Conservation (phyloP, 2,797 vertebrate genomes). For the Etheostoma nigrum region DNA sequence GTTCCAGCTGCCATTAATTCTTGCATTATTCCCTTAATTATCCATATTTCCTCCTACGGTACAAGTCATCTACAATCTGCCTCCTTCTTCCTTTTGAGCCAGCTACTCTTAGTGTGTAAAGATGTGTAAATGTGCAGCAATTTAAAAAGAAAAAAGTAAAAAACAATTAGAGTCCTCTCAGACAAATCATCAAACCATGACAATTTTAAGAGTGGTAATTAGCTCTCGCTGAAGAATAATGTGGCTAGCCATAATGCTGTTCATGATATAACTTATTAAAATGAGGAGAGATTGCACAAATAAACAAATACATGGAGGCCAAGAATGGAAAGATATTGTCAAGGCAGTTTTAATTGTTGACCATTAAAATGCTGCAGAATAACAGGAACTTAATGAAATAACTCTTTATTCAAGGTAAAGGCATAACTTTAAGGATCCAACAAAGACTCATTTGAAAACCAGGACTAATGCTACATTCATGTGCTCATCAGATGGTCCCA, state of each 20-base stretch:
- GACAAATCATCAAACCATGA: constrained; percentile 59
- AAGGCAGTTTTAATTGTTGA: too few relatives aligned
- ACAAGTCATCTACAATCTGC: constrained; percentile 51
- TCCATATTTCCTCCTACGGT: constrained; percentile 46
- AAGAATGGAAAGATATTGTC: constrained; percentile 18
- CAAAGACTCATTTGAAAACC: too few relatives aligned
- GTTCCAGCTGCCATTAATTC: constrained; percentile 42
- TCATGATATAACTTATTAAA: constrained; percentile 51
- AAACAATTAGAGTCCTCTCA: constrained; percentile 73
- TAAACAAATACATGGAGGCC: constrained; percentile 38
- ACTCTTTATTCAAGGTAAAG: too few relatives aligned
- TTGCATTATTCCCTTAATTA: constrained; percentile 62
- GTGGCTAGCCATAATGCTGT: constrained; percentile 41
- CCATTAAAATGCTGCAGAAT: constrained; percentile 3
- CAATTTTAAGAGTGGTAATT: constrained; percentile 67
- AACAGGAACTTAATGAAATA: too few relatives aligned
- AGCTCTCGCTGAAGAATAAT: constrained; percentile 53
- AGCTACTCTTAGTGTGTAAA: constrained; percentile 49
- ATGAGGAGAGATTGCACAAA: constrained; percentile 24
- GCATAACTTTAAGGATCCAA: too few relatives aligned
- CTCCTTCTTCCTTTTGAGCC: constrained; percentile 48
- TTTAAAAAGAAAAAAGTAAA: constrained; percentile 51
- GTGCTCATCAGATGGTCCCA: too few relatives aligned
- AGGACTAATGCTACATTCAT: too few relatives aligned
- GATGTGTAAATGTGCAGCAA: constrained; percentile 66